Base-by-base conservation (phyloP, 2,888 invertebrate genomes). In the Sylvicola cinctus region DNA sequence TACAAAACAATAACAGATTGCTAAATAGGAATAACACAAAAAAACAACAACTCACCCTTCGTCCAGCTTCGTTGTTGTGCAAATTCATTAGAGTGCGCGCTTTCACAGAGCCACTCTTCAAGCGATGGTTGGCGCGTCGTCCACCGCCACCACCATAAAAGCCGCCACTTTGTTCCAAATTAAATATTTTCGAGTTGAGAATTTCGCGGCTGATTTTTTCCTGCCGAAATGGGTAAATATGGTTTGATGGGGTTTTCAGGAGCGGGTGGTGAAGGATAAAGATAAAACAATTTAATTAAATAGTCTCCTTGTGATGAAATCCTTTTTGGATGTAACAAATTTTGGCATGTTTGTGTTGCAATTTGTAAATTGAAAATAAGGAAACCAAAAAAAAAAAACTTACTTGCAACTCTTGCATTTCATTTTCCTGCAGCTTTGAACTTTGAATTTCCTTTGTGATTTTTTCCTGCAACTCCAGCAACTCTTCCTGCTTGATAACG, bases 11-110 rank as follows among this genome's bases (percentile, higher is more conserved):
- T n/a, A n/a, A n/a, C n/a, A n/a, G n/a, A n/a, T n/a, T n/a, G n/a
- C n/a, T n/a, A n/a, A n/a, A n/a, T n/a, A n/a, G n/a, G n/a, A n/a
- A n/a, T n/a, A n/a, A n/a, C n/a, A n/a, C n/a, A n/a, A n/a, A n/a
- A n/a, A n/a, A n/a, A n/a, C n/a, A n/a, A n/a, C n/a, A 20, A 58
- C 73, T 68, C 64, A 95, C 93, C 73, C 90, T 68, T 51, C 96
- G 64, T 10, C 96, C 96, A 26, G 93, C 96, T 56, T 98, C 93
- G 57, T 96, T 98, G 62, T 96, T 96, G 57, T 95, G 93, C 35
- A 95, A 62, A 63, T 96, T 95, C 88, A 96, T 95, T 41, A 95
- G 65, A 50, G 83, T 78, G 28, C 85, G 62, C 2, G 87, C 90
- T 43, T 58, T 58, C 16, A 41, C 42, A 28, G 48, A 45, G 36